Evolutionary conservation across 2,888 invertebrate genomes (phyloP), one percentile per base, ranked within the genome.

Genomic region (Parnassius apollo): DNA sequence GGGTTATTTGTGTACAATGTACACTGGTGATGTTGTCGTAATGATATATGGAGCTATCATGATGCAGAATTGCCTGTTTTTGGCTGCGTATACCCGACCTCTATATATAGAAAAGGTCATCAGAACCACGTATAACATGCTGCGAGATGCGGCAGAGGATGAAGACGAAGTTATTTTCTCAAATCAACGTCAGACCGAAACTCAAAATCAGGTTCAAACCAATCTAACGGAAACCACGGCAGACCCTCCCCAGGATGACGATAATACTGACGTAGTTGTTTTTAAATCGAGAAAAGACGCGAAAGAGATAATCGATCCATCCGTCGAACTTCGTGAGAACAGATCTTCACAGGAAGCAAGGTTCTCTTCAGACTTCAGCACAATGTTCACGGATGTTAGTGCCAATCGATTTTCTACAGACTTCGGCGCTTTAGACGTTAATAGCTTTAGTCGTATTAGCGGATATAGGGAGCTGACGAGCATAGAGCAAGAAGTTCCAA

Each of bases 141-240:
- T 92, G 1, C 74, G 88, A 61, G 91, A 88, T 35, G 87, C 86
- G 0, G 85, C 80, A 0, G 92, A 93, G 63, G 92, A 92, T 57
- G 92, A 93, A 18, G 94, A 94, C 69, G 93, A 93, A 77, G 92
- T 93, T 2, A 93, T 94, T 69, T 93, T 93, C 69, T 91, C 93
- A 0, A 90, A 88, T 68, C 86, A 86, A 78, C 50, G 59, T 68
- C 63, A 60, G 65, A 67, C 64, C 65, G 63, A 59, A 67, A 65
- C 61, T 52, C 55, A 68, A 66, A 45, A 68, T 61, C 55, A 61
- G 58, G 52, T 56, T 8, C 71, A 66, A 58, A 64, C 60, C 59
- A 65, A 67, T 64, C 53, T 62, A 13, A 71, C 73, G 1, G 68
- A 71, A 7, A 71, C 73, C 12, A 79, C 66, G 57, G 65, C 73